phyloP scores from a whole-genome alignment of 2,113 vertebrate species.

The Epinephelus fuscoguttatus region DNA sequence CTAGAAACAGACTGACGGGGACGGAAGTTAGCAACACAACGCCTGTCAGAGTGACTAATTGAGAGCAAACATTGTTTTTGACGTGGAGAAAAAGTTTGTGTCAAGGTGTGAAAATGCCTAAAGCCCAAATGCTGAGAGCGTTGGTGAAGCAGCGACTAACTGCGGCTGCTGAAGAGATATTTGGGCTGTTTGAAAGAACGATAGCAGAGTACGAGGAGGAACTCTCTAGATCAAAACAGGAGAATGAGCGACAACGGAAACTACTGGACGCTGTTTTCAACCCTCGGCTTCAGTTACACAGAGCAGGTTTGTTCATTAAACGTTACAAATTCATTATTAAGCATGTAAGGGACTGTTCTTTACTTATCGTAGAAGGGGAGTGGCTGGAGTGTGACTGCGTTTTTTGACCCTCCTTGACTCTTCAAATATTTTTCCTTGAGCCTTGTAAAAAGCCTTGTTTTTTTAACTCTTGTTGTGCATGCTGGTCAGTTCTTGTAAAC shows the following conservation, averaged over 20 bases:
- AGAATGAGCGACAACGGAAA: conserved; percentile 3
- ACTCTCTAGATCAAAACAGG: neutral
- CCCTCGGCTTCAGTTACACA: neutral
- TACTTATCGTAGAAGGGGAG: too few relatives aligned
- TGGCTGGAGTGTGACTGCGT: too few relatives aligned
- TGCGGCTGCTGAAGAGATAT: conserved; percentile 33
- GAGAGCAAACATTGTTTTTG: neutral
- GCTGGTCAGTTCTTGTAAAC: too few relatives aligned
- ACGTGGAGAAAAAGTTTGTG: neutral
- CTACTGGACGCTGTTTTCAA: neutral
- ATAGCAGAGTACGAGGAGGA: conserved; percentile 19
- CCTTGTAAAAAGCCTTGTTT: too few relatives aligned
- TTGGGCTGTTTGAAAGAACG: conserved; percentile 27
- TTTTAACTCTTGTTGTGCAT: too few relatives aligned
- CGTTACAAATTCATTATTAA: too few relatives aligned
- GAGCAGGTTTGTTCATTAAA: conserved; percentile 9
- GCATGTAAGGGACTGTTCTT: too few relatives aligned
- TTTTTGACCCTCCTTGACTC: too few relatives aligned
- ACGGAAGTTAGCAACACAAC: neutral
- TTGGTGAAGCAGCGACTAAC: conserved; percentile 15
- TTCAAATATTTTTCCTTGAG: too few relatives aligned
- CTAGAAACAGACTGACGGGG: too few relatives aligned
- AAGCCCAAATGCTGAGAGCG: neutral
- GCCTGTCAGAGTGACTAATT: too few relatives aligned
- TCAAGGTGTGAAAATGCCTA: conserved; percentile 3